Evolutionary conservation across 2,888 invertebrate genomes (phyloP).

Genomic region (Megaustenia siamemsis): DNA sequence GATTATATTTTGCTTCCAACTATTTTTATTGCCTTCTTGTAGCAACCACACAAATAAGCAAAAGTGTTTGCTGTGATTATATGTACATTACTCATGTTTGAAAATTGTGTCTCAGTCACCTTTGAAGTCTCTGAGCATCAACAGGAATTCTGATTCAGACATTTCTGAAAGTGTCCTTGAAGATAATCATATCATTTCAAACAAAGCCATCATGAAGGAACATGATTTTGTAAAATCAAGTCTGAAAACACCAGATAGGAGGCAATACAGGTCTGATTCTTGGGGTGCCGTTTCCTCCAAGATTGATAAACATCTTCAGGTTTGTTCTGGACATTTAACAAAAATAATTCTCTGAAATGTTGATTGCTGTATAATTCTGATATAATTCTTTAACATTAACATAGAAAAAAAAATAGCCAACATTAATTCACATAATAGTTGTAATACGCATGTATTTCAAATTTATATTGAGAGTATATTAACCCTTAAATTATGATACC

Average conservation of each 20-base stretch:
- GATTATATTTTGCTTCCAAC: too few relatives aligned
- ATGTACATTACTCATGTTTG: background rate
- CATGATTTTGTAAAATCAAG: background rate
- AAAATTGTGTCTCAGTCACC: constrained; percentile 21
- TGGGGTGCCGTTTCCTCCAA: constrained; percentile 26
- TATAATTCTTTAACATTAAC: too few relatives aligned
- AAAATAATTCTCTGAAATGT: background rate
- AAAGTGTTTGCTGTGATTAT: too few relatives aligned
- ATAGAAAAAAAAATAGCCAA: too few relatives aligned
- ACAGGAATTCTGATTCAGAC: background rate
- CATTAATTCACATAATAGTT: too few relatives aligned
- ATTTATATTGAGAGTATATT: too few relatives aligned
- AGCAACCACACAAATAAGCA: too few relatives aligned
- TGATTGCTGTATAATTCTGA: too few relatives aligned
- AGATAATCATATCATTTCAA: background rate
- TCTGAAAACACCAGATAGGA: background rate
- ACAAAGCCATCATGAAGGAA: background rate
- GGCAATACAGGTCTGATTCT: background rate
- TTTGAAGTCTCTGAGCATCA: constrained; percentile 11
- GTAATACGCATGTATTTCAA: too few relatives aligned
- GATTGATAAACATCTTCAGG: constrained; percentile 31
- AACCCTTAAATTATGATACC: too few relatives aligned
- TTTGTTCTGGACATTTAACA: background rate
- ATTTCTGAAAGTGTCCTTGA: background rate
- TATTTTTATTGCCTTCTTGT: too few relatives aligned